A percentile compares a stretch with the other conserved stretches of the same genome.
phyloP scores from a whole-genome alignment of 2,888 invertebrate genomes.

The Lampropteryx suffumata region DNA sequence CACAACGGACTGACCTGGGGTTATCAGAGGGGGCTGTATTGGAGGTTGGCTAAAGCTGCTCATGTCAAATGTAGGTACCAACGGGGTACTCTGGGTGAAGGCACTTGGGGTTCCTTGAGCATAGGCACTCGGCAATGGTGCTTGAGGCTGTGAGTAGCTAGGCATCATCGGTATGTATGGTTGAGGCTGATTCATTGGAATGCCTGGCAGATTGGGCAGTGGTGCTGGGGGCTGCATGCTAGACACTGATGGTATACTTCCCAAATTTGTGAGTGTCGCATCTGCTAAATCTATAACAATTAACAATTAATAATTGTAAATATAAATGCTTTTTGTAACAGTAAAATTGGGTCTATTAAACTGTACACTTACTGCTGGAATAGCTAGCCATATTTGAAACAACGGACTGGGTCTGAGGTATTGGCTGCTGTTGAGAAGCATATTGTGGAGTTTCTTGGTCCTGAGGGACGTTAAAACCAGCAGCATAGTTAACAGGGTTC shows the following conservation, averaged over 20 bases:
- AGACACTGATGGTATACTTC: slow-evolving; percentile 76
- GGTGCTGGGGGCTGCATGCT: slow-evolving; percentile 80
- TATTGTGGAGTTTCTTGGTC: slow-evolving; percentile 25
- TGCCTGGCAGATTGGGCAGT: slow-evolving; percentile 74
- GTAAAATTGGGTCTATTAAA: neutral
- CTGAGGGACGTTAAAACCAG: slow-evolving; percentile 34
- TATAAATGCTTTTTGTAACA: too few species aligned
- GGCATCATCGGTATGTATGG: slow-evolving; percentile 80
- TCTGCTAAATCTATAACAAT: slow-evolving; percentile 71
- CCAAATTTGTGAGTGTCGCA: slow-evolving; percentile 73
- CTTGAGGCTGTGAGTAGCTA: slow-evolving; percentile 63
- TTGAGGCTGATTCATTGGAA: slow-evolving; percentile 80
- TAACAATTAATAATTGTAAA: neutral
- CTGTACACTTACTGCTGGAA: slow-evolving; percentile 71
- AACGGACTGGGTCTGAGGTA: slow-evolving; percentile 65
- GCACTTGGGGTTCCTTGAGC: slow-evolving; percentile 14
- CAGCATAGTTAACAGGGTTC: slow-evolving; percentile 60
- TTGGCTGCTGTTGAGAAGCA: slow-evolving; percentile 42
- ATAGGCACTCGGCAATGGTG: slow-evolving; percentile 38
- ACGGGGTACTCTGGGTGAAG: slow-evolving; percentile 42
- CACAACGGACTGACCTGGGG: slow-evolving; percentile 77
- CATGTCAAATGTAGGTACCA: slow-evolving; percentile 75
- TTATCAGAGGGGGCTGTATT: slow-evolving; percentile 61
- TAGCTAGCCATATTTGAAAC: slow-evolving; percentile 75
- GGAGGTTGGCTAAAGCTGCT: slow-evolving; percentile 62